Evolutionary conservation across 2,113 vertebrate species (phyloP), one percentile per base, ranked within the genome.

Genomic region (Oophaga pumilio): DNA sequence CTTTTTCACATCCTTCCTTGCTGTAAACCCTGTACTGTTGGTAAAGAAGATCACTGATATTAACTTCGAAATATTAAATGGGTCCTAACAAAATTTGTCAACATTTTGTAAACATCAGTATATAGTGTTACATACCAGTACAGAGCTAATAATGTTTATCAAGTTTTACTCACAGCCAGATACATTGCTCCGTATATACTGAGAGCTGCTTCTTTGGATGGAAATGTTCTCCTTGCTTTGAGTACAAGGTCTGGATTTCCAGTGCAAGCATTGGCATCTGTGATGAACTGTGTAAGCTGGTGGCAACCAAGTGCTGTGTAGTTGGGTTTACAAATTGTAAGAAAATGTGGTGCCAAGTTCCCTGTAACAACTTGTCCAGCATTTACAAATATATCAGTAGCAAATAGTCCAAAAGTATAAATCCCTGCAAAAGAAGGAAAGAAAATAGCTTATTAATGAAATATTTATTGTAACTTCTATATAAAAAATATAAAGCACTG

Each of bases 341-440:
- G 96, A 91, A 99, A 99, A 92, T 99, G 97, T 18, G 98, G 98
- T 0, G 98, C 97, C 90, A 99, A 94, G 90, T 99, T 99, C 52
- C 98, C 98, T 50, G 98, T 99, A 89, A 99, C 98, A 12, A 99
- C 97, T 94, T 99, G 98, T 89, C 98, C 98, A 10, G 98, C 98
- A 84, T 99, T 99, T 92, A 98, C 97, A 92, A 99, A 99, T 94
- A 99, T 99, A 94, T 99, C 98, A 18, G 97, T 98, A 49, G 97
- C 97, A 93, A 99, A 99, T 71, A 99, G 96, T 93, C 98, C 98
- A 90, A 99, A 99, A 26, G 96, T 94, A 90, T 99, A 99, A 93
- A 99, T 97, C 89, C 98, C 98, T 99, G 90, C n/a, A 79, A 85
- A 93, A 88, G 89, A 88, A 93, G 90, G 91, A 91, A 9, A 87